Base-by-base conservation (phyloP, 2,797 vertebrate genomes). In the Neopelma chrysocephalum region DNA sequence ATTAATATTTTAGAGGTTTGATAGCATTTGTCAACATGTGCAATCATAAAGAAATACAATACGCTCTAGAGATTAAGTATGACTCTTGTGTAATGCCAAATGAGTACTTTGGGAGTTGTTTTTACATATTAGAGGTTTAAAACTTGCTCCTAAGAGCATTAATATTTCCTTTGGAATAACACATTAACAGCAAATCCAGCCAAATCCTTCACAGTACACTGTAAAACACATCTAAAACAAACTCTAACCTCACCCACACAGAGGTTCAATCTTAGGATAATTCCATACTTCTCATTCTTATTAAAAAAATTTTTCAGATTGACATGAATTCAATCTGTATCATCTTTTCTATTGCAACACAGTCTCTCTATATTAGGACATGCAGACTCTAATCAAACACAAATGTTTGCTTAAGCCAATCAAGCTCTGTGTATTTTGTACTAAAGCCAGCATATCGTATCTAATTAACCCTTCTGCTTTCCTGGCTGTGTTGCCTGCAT, bases 381-480 rank as follows among this genome's bases (percentile, higher is more conserved):
- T 23, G 38, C 22, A 90, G 31, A 77, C 54, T 57, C 56, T 87
- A 75, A 82, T 75, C 54, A 87, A 87, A 94, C 80, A 22, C 12
- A 64, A 91, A 51, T 56, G 69, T 87, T 96, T 96, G 53, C 69
- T 95, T 94, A 87, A 94, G 93, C 40, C 25, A 94, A 61, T 43
- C 70, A 89, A 83, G 69, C 57, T 87, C 75, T 77, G 34, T n/a
- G 54, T 75, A 75, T 85, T 94, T 92, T 97, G 57, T 47, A 93
- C 91, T 40, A 91, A 85, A 87, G 87, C 38, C 87, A 82, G 71
- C 27, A 38, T 14, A 73, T 32, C 0, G 0, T 47, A 79, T 38
- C 87, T 90, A 76, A 90, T 95, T 90, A 96, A 94, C 79, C 75
- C 45, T 94, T 94, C 65, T 77, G 40, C 83, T 96, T 94, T 89